phyloP scores from a whole-genome alignment of 2,113 vertebrate species.

The Noctilio leporinus region DNA sequence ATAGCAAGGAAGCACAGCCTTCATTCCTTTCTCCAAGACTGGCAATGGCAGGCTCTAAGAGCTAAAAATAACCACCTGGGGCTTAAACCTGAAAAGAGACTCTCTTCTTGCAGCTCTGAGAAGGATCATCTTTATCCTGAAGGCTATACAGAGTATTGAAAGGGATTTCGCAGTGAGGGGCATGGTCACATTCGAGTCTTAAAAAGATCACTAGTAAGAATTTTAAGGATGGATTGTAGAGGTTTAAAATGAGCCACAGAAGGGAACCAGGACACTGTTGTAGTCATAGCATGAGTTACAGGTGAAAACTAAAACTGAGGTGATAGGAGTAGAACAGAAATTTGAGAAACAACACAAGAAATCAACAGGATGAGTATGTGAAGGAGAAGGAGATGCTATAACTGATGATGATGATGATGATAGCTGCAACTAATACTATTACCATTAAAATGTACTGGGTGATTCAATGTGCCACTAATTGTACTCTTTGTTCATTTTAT shows the following conservation, averaged over 20 bases:
- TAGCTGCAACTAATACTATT: neutral
- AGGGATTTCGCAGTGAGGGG: neutral
- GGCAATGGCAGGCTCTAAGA: neutral
- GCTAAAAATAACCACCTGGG: neutral
- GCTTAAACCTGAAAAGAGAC: neutral
- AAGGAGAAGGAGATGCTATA: neutral
- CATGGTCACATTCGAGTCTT: neutral
- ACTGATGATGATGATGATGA: accelerated
- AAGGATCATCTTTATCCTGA: neutral
- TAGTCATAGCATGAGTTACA: neutral
- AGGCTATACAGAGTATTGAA: neutral
- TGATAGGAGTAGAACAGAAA: neutral
- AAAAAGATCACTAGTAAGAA: neutral
- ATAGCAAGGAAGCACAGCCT: neutral
- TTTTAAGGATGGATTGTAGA: neutral
- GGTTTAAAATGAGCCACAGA: neutral
- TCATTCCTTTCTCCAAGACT: neutral
- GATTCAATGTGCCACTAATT: neutral
- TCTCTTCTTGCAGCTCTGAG: neutral
- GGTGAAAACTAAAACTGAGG: neutral
- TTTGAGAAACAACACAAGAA: neutral
- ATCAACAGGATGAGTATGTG: neutral
- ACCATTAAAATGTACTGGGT: neutral
- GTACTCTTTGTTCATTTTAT: neutral
- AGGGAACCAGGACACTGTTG: neutral